A percentile compares a stretch with the other conserved stretches of the same genome.
Conservation (phyloP, 2,797 vertebrate species). For the Otolemur crassicaudatus region DNA sequence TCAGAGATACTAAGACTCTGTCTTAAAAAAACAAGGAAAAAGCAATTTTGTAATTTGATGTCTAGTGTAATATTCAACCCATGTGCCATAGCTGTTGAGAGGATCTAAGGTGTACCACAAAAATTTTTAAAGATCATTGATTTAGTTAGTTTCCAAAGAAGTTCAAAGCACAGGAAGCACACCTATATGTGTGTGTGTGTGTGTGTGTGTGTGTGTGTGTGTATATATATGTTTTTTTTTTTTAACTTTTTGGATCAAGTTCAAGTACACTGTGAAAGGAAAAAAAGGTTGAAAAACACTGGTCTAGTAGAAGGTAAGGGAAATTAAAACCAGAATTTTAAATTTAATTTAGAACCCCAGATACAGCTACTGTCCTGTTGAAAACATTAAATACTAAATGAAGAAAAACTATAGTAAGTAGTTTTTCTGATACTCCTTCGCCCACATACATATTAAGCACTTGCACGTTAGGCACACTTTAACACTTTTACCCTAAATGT, state of each 20-base stretch:
- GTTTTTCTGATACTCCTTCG: background rate
- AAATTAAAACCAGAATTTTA: conserved; percentile 18
- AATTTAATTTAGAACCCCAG: conserved; percentile 23
- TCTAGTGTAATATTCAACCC: background rate
- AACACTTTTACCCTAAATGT: background rate
- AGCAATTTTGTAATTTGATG: conserved; percentile 3
- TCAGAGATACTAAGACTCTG: background rate
- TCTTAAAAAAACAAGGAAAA: background rate
- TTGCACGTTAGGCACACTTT: background rate
- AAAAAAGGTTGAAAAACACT: too few species aligned
- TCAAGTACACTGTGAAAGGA: too few species aligned
- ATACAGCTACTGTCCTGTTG: background rate
- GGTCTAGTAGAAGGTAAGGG: background rate
- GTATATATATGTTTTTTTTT: too few species aligned
- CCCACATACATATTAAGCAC: background rate
- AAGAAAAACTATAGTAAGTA: background rate
- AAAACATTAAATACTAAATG: conserved; percentile 20
- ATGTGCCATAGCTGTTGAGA: too few species aligned
- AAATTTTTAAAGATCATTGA: too few species aligned
- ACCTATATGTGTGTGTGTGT: too few species aligned
- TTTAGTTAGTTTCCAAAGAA: too few species aligned
- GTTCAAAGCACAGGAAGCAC: too few species aligned
- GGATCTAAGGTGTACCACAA: too few species aligned
- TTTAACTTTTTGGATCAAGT: too few species aligned
- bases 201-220: too few species aligned